Percentiles rank a stretch among this genome's conserved stretches.
Conservation (phyloP, 1,140 invertebrate genomes). For the Chionoecetes opilio region DNA sequence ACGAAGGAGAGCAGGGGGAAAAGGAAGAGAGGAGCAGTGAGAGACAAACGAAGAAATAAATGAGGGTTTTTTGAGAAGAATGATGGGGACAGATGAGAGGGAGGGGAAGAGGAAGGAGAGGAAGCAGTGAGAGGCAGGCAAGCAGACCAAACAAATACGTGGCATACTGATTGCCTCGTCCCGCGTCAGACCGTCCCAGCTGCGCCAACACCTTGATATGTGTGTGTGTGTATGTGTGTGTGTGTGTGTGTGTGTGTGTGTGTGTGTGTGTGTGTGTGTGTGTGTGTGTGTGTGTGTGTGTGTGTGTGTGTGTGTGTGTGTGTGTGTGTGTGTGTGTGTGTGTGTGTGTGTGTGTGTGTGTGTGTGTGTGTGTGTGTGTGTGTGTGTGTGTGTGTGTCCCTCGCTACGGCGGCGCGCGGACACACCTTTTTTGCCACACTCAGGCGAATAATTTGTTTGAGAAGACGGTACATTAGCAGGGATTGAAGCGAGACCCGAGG, state of each 20-base stretch:
- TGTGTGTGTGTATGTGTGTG: neutral
- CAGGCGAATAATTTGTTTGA: slow-evolving; percentile 29
- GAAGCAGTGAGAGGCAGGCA: neutral
- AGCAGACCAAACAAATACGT: neutral
- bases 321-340: too few species aligned
- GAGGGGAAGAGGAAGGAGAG: neutral
- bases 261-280: too few species aligned
- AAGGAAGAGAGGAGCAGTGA: too few species aligned
- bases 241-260: too few species aligned
- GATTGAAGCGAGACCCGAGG: neutral
- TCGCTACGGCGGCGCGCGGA: neutral
- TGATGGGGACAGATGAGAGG: too few species aligned
- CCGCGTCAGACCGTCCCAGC: neutral
- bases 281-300: too few species aligned
- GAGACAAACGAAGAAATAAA: too few species aligned
- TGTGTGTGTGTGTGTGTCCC: too few species aligned
- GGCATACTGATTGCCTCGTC: neutral
- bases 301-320: too few species aligned
- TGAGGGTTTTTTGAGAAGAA: neutral
- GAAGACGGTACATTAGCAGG: slow-evolving; percentile 4
- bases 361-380: too few species aligned
- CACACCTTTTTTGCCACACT: neutral
- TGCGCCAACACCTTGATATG: neutral
- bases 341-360: too few species aligned
- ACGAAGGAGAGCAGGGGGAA: too few species aligned